Evolutionary conservation across 2,797 vertebrate species (phyloP).

Genomic region (Taeniopygia guttata): DNA sequence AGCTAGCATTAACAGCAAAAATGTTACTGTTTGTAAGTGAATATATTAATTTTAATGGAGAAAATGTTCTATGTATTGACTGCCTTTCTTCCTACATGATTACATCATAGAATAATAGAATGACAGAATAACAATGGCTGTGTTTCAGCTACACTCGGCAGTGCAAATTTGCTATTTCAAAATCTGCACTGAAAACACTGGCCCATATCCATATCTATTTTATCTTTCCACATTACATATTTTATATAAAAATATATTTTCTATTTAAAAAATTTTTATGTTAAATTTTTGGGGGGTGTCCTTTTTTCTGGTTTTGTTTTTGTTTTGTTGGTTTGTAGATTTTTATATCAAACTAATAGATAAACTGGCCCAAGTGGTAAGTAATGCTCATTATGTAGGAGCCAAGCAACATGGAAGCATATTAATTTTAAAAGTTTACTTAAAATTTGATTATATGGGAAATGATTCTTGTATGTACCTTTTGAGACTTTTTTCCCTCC

Average conservation of each 20-base stretch:
- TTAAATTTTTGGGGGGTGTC: rapidly evolving
- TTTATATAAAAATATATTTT: background rate
- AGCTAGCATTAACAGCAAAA: background rate
- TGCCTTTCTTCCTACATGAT: background rate
- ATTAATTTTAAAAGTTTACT: background rate
- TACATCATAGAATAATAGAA: background rate
- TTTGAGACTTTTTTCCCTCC: background rate
- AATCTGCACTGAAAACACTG: background rate
- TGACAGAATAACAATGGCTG: background rate
- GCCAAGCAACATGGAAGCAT: background rate
- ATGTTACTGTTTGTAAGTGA: background rate
- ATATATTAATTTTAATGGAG: background rate
- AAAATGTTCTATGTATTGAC: background rate
- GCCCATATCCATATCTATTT: background rate
- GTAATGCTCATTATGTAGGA: background rate
- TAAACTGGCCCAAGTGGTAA: background rate
- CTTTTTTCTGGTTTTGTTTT: background rate
- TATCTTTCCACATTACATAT: background rate
- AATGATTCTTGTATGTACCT: background rate
- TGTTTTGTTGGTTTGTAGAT: background rate
- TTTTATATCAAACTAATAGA: background rate
- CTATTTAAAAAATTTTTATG: rapidly evolving
- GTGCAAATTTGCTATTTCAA: background rate
- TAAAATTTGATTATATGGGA: background rate
- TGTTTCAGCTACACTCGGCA: background rate